Evolutionary conservation across 1,140 invertebrate genomes (phyloP).

Genomic region (Latrodectus geometricus): DNA sequence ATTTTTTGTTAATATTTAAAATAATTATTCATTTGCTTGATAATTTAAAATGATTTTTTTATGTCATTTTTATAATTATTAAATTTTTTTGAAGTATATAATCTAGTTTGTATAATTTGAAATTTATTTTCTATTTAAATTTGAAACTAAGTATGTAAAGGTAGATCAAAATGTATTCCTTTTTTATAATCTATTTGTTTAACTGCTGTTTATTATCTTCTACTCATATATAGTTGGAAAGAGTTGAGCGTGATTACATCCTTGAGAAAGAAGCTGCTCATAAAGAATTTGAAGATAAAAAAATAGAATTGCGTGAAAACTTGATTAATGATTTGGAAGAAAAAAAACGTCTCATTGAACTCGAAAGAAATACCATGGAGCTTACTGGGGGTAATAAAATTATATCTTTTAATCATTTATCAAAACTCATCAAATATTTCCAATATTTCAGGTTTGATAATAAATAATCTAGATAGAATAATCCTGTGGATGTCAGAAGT

Average conservation of each 20-base stretch:
- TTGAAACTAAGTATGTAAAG: too few relatives aligned
- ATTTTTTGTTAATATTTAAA: too few relatives aligned
- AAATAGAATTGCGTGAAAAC: conserved; percentile 90
- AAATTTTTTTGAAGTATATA: too few relatives aligned
- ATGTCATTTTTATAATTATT: too few relatives aligned
- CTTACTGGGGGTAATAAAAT: conserved; percentile 80
- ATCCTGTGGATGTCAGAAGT: too few relatives aligned
- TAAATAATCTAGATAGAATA: not conserved
- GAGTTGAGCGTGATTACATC: conserved; percentile 88
- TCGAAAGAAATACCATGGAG: conserved; percentile 87
- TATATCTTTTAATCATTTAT: not conserved
- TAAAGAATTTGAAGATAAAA: conserved; percentile 95
- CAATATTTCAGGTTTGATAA: not conserved
- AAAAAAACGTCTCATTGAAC: conserved; percentile 88
- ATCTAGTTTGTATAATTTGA: too few relatives aligned
- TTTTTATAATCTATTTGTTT: not conserved
- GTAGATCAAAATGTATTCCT: not conserved
- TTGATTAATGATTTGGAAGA: conserved; percentile 92
- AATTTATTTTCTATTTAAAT: too few relatives aligned
- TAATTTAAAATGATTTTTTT: too few relatives aligned
- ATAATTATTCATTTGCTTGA: too few relatives aligned
- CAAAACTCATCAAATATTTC: too few relatives aligned
- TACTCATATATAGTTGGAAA: conserved; percentile 74
- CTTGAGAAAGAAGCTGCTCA: conserved; percentile 87
- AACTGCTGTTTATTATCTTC: not conserved